Conservation (phyloP, 1,140 invertebrate genomes). For the Theocolax elegans region DNA sequence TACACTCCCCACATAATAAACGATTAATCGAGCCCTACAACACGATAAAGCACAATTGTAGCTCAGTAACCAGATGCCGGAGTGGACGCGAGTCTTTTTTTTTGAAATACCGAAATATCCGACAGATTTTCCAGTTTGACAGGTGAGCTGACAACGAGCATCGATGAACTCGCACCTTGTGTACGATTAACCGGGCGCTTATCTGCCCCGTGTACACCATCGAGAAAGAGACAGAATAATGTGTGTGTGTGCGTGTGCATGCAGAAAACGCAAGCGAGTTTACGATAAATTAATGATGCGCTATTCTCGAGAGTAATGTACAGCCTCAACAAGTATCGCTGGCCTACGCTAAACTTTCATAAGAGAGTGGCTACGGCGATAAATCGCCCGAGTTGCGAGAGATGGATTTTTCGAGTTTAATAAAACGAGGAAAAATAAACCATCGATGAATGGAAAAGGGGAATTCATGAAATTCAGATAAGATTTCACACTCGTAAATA, state of each 20-base stretch:
- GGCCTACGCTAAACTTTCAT: constrained; percentile 26
- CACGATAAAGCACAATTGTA: no score
- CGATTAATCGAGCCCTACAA: no score
- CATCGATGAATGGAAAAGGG: constrained; percentile 19
- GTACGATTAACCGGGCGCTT: not conserved
- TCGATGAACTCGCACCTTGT: not conserved
- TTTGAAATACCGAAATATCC: no score
- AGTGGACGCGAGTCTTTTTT: no score
- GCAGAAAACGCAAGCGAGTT: no score
- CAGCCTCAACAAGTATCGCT: constrained; percentile 29
- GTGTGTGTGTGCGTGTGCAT: no score
- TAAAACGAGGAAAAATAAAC: constrained; percentile 17
- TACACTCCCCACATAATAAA: no score
- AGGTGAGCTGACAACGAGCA: no score
- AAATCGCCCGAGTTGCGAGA: constrained; percentile 22
- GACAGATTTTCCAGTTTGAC: no score
- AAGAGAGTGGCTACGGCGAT: constrained; percentile 17
- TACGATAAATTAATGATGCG: constrained; percentile 37
- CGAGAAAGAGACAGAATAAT: not conserved
- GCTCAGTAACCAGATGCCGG: no score
- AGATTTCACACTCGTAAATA: constrained; percentile 8
- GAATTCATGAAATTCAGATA: constrained; percentile 20
- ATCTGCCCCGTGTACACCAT: not conserved
- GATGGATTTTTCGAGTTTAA: constrained; percentile 31
- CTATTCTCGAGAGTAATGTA: constrained; percentile 36